A percentile compares a stretch with the other conserved stretches of the same genome.
phyloP scores from a whole-genome alignment of 2,888 invertebrate species.

The Metacarcinus magister region DNA sequence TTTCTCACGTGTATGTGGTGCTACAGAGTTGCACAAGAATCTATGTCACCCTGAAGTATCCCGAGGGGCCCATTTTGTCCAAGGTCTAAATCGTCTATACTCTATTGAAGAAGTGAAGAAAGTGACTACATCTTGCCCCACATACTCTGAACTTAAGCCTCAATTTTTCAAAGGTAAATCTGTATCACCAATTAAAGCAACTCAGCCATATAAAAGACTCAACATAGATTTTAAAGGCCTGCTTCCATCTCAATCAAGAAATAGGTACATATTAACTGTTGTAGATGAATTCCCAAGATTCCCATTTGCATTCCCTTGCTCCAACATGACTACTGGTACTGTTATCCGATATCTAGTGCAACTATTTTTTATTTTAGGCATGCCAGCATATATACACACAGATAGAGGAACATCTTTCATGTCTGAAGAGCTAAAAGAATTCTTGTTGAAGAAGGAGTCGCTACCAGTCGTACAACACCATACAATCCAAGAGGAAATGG shows the following conservation, averaged over 20 bases:
- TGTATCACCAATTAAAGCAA: constrained; percentile 81
- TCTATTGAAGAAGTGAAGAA: too few relatives aligned
- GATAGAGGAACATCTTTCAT: constrained; percentile 82
- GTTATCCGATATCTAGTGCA: constrained; percentile 79
- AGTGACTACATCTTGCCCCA: too few relatives aligned
- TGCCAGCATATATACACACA: constrained; percentile 79
- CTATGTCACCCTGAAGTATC: too few relatives aligned
- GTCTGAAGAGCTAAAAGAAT: constrained; percentile 81
- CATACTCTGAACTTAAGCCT: constrained; percentile 76
- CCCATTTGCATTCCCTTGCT: constrained; percentile 82
- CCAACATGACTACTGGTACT: constrained; percentile 77
- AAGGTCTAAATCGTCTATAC: too few relatives aligned
- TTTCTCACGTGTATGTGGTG: too few relatives aligned
- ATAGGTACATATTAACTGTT: constrained; percentile 82
- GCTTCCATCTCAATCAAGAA: constrained; percentile 78
- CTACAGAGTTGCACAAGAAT: too few relatives aligned
- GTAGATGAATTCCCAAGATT: constrained; percentile 83
- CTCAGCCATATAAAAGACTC: constrained; percentile 82
- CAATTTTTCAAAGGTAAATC: constrained; percentile 44
- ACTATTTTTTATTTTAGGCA: constrained; percentile 75
- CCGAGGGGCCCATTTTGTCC: too few relatives aligned
- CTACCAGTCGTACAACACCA: too few relatives aligned
- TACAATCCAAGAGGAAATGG: too few relatives aligned
- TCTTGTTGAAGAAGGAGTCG: constrained; percentile 61
- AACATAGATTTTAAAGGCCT: constrained; percentile 83